Evolutionary conservation across 2,888 invertebrate genomes (phyloP).

Genomic region (Leptura quadrifasciata): DNA sequence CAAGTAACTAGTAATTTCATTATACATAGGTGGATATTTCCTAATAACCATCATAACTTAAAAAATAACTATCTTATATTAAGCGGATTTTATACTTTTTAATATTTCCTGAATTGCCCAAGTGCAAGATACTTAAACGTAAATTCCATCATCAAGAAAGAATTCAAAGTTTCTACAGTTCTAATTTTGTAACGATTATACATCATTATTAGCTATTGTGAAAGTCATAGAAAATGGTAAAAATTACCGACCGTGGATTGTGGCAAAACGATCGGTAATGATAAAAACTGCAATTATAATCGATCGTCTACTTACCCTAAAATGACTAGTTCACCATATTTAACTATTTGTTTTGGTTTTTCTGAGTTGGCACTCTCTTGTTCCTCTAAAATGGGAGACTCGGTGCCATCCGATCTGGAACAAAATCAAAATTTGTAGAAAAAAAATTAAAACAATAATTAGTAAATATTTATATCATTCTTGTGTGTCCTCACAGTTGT

Average conservation of each 20-base stretch:
- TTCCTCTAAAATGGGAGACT: conserved; percentile 87
- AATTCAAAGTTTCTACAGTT: background rate
- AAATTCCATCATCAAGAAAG: background rate
- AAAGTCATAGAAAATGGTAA: background rate
- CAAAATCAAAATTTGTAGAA: background rate
- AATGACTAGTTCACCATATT: conserved; percentile 95
- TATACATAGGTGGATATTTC: background rate
- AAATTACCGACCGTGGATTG: background rate
- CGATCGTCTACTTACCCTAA: conserved; percentile 84
- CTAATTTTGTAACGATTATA: background rate
- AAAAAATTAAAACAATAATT: too few species aligned
- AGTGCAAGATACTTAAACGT: background rate
- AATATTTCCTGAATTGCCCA: background rate
- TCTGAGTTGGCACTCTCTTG: conserved; percentile 84
- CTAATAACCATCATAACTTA: background rate
- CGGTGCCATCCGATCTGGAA: conserved; percentile 80
- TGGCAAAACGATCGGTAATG: background rate
- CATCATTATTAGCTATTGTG: background rate
- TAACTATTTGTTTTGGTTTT: conserved; percentile 86
- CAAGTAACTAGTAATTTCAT: too few species aligned
- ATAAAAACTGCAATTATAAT: background rate
- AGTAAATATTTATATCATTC: too few species aligned
- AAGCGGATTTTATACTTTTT: background rate
- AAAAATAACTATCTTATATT: background rate
- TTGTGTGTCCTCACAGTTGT: too few species aligned